Conservation (phyloP, 2,113 vertebrate genomes). For the Eidolon helvum region DNA sequence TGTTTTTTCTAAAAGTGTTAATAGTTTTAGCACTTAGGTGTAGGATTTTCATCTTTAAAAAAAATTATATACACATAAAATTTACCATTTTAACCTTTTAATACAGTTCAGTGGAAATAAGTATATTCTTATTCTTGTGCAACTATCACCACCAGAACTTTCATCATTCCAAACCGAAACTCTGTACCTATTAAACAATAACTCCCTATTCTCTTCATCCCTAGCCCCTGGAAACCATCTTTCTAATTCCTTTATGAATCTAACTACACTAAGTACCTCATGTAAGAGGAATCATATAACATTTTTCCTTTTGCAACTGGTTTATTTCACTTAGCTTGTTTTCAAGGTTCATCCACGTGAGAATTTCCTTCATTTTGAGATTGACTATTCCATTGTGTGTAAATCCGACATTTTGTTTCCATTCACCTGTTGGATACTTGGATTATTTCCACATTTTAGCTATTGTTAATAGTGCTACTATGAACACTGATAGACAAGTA, state of each 20-base stretch:
- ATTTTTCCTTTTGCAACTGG: not conserved
- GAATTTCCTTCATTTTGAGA: not conserved
- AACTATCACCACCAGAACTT: not conserved
- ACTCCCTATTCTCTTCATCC: not conserved
- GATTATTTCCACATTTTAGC: not conserved
- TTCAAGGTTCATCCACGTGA: not conserved
- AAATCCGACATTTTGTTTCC: not conserved
- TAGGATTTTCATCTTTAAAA: not conserved
- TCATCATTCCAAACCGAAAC: not conserved
- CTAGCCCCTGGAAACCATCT: not conserved
- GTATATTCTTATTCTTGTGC: not conserved
- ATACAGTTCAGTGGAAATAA: not conserved
- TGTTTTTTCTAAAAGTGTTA: not conserved
- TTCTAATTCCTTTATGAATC: not conserved
- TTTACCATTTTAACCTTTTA: not conserved
- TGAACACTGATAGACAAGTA: not conserved
- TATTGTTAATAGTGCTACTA: not conserved
- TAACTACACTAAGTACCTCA: not conserved
- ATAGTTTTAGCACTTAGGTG: not conserved
- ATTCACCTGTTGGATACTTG: not conserved
- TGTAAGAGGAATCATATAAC: not conserved
- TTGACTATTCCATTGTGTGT: not conserved
- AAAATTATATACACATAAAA: not conserved
- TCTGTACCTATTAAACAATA: not conserved
- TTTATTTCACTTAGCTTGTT: not conserved